A percentile compares a stretch with the other conserved stretches of the same genome.
phyloP scores from a whole-genome alignment of 2,888 invertebrate genomes.

The Pheosia gnoma region DNA sequence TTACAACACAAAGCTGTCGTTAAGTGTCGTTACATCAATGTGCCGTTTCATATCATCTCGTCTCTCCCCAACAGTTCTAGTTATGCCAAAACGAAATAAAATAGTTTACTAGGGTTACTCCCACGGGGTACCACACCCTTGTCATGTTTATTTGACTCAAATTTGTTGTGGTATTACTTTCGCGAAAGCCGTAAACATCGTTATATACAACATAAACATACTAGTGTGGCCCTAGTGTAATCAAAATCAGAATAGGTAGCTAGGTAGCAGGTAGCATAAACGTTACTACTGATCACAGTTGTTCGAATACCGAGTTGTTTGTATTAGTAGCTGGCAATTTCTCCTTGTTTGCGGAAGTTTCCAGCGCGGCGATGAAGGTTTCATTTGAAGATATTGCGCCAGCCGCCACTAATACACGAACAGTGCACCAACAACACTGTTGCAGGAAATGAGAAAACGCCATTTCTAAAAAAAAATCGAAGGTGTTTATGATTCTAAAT shows the following conservation, averaged over 20 bases:
- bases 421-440: conserved; percentile 27
- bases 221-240: conserved; percentile 9
- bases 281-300: not conserved
- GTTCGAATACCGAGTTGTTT: conserved; percentile 5
- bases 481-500: conserved; percentile 9
- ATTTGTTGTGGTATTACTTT: conserved; percentile 43
- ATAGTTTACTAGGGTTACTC: conserved; percentile 62
- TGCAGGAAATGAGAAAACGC: conserved; percentile 28
- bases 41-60: conserved; percentile 8
- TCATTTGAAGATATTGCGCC: conserved; percentile 57
- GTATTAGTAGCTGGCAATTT: conserved; percentile 37
- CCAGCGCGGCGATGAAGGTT: conserved; percentile 37
- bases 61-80: conserved; percentile 32
- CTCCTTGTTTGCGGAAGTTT: conserved; percentile 51
- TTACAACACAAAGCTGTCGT: too few species aligned
- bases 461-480: conserved; percentile 29
- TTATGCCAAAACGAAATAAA: conserved; percentile 58
- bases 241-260: conserved; percentile 10
- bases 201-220: conserved; percentile 1
- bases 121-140: conserved; percentile 51
- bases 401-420: conserved; percentile 25
- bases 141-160: conserved; percentile 56
- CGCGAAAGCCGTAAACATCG: conserved; percentile 41
- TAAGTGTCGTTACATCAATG: too few species aligned
- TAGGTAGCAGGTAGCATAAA: too few species aligned